Conservation (phyloP, 2,888 invertebrate species). For the Strigamia maritima region DNA sequence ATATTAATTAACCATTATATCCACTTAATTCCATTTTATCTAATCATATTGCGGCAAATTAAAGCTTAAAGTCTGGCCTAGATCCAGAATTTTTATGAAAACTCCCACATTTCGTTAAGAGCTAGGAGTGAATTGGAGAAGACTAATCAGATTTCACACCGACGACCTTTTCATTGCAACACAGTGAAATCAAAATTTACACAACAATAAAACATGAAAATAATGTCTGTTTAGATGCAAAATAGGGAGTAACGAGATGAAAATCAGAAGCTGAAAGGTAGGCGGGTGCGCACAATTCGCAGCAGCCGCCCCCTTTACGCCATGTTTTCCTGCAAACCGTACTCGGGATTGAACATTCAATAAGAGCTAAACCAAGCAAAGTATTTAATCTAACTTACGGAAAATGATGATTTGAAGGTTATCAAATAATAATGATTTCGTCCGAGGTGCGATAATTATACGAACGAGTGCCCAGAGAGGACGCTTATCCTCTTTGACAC, state of each 20-base stretch:
- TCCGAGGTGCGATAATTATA: not conserved
- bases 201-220: not conserved
- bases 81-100: not conserved
- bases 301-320: conserved; percentile 31
- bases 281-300: conserved; percentile 12
- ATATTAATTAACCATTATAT: not conserved
- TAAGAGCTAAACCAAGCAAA: not conserved
- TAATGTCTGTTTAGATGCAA: not conserved
- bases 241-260: not conserved
- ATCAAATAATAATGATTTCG: not conserved
- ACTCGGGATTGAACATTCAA: not conserved
- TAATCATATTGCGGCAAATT: not conserved
- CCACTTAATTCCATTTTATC: not conserved
- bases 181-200: not conserved
- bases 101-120: not conserved
- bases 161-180: not conserved
- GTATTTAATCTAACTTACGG: not conserved
- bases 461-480: conserved; percentile 1
- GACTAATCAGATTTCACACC: not conserved
- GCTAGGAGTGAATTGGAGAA: not conserved
- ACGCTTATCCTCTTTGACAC: conserved; percentile 3
- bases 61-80: not conserved
- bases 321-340: not conserved
- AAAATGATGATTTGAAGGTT: not conserved
- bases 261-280: not conserved